These are phyloP conservation scores for Coregonus sp. DNA, from an alignment of 2,797 vertebrate genomes.

Conservation along the genomic window DNA sequence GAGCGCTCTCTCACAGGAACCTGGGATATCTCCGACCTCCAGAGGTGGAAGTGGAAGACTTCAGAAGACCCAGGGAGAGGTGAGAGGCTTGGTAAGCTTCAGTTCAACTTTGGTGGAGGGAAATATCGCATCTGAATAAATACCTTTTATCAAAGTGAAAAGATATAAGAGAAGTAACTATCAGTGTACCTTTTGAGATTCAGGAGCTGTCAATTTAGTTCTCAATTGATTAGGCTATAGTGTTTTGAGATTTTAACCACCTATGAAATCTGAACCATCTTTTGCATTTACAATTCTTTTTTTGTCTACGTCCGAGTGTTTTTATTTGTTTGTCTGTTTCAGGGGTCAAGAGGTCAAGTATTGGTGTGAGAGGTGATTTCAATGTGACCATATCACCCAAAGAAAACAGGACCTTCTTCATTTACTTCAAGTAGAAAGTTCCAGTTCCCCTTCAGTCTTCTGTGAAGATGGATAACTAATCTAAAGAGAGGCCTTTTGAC, in stretches of 20 bases:
- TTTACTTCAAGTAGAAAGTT: slow-evolving; percentile 71
- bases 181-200: background rate
- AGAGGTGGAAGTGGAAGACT: slow-evolving; percentile 86
- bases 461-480: slow-evolving; percentile 51
- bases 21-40: slow-evolving; percentile 77
- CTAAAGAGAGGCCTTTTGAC: background rate
- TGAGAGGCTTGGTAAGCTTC: slow-evolving; percentile 38
- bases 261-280: background rate
- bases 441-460: slow-evolving; percentile 42
- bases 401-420: slow-evolving; percentile 89
- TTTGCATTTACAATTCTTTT: too few species aligned
- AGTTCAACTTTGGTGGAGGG: background rate
- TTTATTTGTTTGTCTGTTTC: slow-evolving; percentile 4
- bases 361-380: slow-evolving; percentile 38
- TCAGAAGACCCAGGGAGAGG: slow-evolving; percentile 52
- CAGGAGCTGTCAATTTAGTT: background rate
- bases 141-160: background rate
- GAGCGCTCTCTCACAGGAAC: slow-evolving; percentile 90
- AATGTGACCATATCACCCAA: slow-evolving; percentile 81
- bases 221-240: background rate
- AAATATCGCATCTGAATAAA: background rate
- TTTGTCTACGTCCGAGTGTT: background rate
- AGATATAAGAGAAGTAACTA: background rate
- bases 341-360: slow-evolving; percentile 51
- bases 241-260: background rate